Percentiles rank a stretch among this genome's conserved stretches.
Conservation (phyloP, 2,113 vertebrate species). For the Hippocampus comes region DNA sequence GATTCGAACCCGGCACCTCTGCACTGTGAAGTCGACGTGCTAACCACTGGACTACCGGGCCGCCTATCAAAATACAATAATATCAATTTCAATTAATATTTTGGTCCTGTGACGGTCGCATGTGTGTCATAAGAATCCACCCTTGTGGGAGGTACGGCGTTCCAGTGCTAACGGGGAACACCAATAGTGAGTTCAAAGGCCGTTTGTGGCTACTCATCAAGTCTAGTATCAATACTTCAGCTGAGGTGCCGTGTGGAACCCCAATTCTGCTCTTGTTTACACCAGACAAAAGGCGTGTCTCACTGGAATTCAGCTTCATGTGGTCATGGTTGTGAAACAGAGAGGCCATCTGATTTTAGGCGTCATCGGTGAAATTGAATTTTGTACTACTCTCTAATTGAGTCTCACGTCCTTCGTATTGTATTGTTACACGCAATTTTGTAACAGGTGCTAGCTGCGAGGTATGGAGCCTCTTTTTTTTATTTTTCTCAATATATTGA, state of each 20-base stretch:
- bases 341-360: conserved; percentile 22
- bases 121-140: conserved; percentile 25
- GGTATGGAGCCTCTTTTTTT: conserved; percentile 1
- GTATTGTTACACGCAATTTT: conserved; percentile 1
- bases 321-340: conserved; percentile 47
- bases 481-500: background rate
- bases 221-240: conserved; percentile 1
- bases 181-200: conserved; percentile 12
- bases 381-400: conserved; percentile 36
- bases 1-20: too few relatives aligned
- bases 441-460: conserved; percentile 27
- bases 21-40: too few relatives aligned
- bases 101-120: conserved; percentile 22
- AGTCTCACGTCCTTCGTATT: conserved; percentile 23
- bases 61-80: too few relatives aligned
- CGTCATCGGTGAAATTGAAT: conserved; percentile 29
- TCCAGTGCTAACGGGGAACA: conserved; percentile 39
- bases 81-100: background rate
- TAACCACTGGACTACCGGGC: too few relatives aligned
- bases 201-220: conserved; percentile 1
- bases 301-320: conserved; percentile 34
- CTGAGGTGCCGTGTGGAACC: conserved; percentile 6
- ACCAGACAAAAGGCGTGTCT: conserved; percentile 16
- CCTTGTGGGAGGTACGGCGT: conserved; percentile 35
- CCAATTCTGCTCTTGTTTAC: conserved; percentile 22